Conservation (phyloP, 2,888 invertebrate species). For the Polydrusus pterygomalis region DNA sequence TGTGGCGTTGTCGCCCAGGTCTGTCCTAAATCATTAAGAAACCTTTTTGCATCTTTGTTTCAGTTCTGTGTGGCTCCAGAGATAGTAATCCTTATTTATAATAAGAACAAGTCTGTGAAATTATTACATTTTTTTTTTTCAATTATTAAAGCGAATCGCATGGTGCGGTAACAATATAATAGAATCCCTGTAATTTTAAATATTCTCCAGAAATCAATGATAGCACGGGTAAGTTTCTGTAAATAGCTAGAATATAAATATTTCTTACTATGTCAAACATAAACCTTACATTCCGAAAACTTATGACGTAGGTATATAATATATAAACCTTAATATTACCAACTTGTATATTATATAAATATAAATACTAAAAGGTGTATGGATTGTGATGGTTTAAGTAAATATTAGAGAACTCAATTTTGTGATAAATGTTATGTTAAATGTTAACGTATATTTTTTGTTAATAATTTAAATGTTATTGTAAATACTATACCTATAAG, state of each 20-base stretch:
- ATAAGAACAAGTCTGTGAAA: constrained; percentile 41
- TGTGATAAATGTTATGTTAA: constrained; percentile 49
- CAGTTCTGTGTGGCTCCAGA: neutral
- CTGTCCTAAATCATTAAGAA: too few species aligned
- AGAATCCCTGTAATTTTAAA: constrained; percentile 20
- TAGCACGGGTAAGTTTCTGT: constrained; percentile 43
- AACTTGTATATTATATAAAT: constrained; percentile 4
- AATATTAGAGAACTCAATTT: constrained; percentile 49
- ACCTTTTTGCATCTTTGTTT: too few species aligned
- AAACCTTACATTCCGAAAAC: constrained; percentile 21
- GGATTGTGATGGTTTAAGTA: constrained; percentile 7
- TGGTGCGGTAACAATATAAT: constrained; percentile 66
- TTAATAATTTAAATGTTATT: constrained; percentile 46
- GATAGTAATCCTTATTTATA: neutral
- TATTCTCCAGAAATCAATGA: constrained; percentile 16
- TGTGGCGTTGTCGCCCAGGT: too few species aligned
- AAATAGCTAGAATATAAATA: constrained; percentile 34
- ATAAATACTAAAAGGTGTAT: constrained; percentile 4
- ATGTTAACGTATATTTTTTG: constrained; percentile 42
- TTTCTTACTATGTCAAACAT: constrained; percentile 12
- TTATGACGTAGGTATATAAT: constrained; percentile 13
- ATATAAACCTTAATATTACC: neutral
- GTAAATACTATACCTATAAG: constrained; percentile 49
- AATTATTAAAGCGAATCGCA: constrained; percentile 68
- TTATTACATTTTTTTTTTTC: constrained; percentile 40